A percentile compares a stretch with the other conserved stretches of the same genome.
These are phyloP conservation scores for Endotricha flammealis DNA, from an alignment of 2,888 invertebrate genomes.

Conservation along the genomic window DNA sequence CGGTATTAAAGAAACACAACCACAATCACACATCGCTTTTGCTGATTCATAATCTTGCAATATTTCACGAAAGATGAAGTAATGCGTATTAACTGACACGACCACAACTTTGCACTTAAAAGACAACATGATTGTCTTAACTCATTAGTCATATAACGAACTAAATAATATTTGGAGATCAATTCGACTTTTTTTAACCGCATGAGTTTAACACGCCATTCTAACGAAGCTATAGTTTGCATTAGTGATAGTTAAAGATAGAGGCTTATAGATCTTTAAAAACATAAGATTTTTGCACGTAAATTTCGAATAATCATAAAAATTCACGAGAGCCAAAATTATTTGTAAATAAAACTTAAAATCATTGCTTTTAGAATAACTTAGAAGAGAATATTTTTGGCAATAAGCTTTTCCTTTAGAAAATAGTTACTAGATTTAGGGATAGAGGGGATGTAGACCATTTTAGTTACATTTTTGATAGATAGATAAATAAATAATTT, in stretches of 20 bases:
- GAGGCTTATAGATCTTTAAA: constrained; percentile 49
- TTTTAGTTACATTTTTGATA: too few species aligned
- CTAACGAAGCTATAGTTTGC: constrained; percentile 45
- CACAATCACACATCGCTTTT: constrained; percentile 18
- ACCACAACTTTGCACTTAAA: constrained; percentile 15
- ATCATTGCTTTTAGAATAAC: constrained; percentile 24
- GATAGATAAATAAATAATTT: too few species aligned
- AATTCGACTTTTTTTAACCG: constrained; percentile 28
- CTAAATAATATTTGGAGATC: background rate
- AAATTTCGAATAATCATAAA: constrained; percentile 18
- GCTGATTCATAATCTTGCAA: constrained; percentile 15
- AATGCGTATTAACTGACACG: constrained; percentile 11
- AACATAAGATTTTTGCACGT: constrained; percentile 40
- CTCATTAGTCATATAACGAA: background rate
- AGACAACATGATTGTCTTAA: background rate
- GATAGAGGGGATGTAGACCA: too few species aligned
- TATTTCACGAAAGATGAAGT: constrained; percentile 13
- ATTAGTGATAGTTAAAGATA: constrained; percentile 47
- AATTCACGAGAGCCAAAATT: constrained; percentile 20
- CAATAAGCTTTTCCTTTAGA: too few species aligned
- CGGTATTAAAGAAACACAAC: constrained; percentile 4
- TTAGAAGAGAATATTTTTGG: too few species aligned
- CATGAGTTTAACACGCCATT: constrained; percentile 46
- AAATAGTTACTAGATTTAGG: too few species aligned
- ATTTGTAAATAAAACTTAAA: constrained; percentile 16